Evolutionary conservation across 2,888 invertebrate species (phyloP).

Genomic region (Tenthredo livida): DNA sequence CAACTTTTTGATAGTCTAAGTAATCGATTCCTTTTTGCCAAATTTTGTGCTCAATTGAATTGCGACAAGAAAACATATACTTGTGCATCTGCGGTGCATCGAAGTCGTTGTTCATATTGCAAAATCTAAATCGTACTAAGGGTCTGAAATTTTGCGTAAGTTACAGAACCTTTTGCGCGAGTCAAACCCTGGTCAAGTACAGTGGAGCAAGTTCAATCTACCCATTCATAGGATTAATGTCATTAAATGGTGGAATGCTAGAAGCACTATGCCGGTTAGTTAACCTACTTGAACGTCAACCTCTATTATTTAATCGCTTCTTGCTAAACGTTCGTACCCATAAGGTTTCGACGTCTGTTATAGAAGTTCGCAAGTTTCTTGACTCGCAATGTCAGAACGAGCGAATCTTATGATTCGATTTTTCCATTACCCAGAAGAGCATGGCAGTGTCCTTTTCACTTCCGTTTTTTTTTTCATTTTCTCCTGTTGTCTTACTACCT

Average conservation of each 20-base stretch:
- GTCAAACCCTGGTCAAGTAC: conserved; percentile 56
- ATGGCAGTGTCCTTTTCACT: neutral
- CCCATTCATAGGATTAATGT: conserved; percentile 53
- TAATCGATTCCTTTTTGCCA: neutral
- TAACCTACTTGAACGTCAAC: conserved; percentile 61
- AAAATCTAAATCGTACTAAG: neutral
- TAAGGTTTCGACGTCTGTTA: neutral
- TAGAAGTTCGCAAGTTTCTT: neutral
- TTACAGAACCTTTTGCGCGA: conserved; percentile 21
- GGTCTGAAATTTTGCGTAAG: neutral
- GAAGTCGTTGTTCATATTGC: neutral
- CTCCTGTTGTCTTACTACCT: neutral
- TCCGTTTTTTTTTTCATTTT: neutral
- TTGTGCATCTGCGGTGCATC: too few relatives aligned
- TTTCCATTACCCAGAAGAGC: neutral
- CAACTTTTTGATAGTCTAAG: neutral
- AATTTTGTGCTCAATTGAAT: neutral
- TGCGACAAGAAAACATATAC: too few relatives aligned
- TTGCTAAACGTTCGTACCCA: conserved; percentile 56
- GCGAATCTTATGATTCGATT: neutral
- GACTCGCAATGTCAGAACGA: neutral
- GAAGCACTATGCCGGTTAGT: conserved; percentile 55
- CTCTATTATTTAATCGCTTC: conserved; percentile 64
- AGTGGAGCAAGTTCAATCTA: conserved; percentile 57
- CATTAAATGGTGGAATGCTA: conserved; percentile 45